phyloP scores from a whole-genome alignment of 1,140 invertebrate species.

The Meteorus sp. region DNA sequence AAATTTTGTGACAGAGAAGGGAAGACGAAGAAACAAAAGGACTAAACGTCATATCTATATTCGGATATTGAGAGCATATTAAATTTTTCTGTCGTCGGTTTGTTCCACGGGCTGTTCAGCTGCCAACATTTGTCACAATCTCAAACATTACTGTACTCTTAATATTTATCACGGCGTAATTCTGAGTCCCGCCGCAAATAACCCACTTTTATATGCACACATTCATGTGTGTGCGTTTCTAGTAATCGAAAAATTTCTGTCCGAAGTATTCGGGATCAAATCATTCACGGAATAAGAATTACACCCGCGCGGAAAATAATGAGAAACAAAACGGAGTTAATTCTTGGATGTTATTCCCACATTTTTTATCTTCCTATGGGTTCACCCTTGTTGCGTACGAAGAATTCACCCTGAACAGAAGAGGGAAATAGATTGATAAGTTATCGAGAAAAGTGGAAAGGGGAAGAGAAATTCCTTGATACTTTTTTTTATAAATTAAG shows the following conservation, averaged over 20 bases:
- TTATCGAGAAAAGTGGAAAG: constrained; percentile 7
- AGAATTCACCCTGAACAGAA: constrained; percentile 36
- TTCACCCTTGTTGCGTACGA: constrained; percentile 18
- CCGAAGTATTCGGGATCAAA: constrained; percentile 31
- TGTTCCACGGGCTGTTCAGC: constrained; percentile 41
- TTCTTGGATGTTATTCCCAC: constrained; percentile 14
- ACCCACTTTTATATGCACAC: too few relatives aligned
- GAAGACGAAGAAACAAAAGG: too few relatives aligned
- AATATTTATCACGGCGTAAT: constrained; percentile 29
- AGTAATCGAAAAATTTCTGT: constrained; percentile 26
- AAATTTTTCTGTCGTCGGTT: constrained; percentile 26
- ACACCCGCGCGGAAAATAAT: neutral
- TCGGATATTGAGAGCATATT: neutral
- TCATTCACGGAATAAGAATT: too few relatives aligned
- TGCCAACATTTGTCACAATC: constrained; percentile 27
- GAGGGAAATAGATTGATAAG: neutral
- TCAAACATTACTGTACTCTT: constrained; percentile 31
- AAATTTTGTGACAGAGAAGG: too few relatives aligned
- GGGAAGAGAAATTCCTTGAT: too few relatives aligned
- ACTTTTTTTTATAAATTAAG: too few relatives aligned
- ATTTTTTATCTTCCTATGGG: constrained; percentile 23
- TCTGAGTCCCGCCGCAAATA: constrained; percentile 21
- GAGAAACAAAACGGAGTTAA: neutral
- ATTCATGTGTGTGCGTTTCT: constrained; percentile 17
- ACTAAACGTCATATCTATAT: neutral